Evolutionary conservation across 2,888 invertebrate genomes (phyloP), one percentile per base, ranked within the genome.

Genomic region (Caenorhabditis sp.): DNA sequence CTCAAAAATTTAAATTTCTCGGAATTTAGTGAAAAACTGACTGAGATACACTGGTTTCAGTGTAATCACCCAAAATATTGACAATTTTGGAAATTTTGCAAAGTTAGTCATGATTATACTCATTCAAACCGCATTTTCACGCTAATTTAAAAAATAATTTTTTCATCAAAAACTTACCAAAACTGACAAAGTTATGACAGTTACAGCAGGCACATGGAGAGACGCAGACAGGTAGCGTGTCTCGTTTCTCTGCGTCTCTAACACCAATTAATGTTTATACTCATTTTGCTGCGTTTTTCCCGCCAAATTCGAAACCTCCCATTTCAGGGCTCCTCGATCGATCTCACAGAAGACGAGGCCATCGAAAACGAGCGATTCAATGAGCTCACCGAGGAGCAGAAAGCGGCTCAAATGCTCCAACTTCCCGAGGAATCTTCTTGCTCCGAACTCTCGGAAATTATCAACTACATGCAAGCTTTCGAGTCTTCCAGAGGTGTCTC

Each of bases 401-500:
- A 74, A 64, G 72, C 73, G 19, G 77, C 79, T 14, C 86, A 86
- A 35, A 51, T 87, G 70, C 26, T 49, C 5, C 80, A 81, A 12
- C 26, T 77, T 16, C 76, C 80, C 10, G 87, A 87, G 24, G 85
- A 87, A 70, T 80, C 79, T 22, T 79, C 87, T 0, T 84, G 85
- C 14, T 77, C 84, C 5, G 88, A 86, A 41, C 72, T 91, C 5
- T 85, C 90, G 1, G 83, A 80, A 12, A 84, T 91, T n/a, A 88
- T 91, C 54, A 91, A 90, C 73, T 91, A 91, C 56, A 86, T 91
- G 73, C 88, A 90, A 82, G 85, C 90, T 2, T 83, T 56, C 26
- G 83, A 83, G 35, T 66, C 54, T 22, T 79, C 61, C 26, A 35
- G 69, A n/a, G 61, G 58, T 1, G 28, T 75, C 2, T 73, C 74